Base-by-base conservation (phyloP, 2,888 invertebrate species). In the Dryobota labecula region DNA sequence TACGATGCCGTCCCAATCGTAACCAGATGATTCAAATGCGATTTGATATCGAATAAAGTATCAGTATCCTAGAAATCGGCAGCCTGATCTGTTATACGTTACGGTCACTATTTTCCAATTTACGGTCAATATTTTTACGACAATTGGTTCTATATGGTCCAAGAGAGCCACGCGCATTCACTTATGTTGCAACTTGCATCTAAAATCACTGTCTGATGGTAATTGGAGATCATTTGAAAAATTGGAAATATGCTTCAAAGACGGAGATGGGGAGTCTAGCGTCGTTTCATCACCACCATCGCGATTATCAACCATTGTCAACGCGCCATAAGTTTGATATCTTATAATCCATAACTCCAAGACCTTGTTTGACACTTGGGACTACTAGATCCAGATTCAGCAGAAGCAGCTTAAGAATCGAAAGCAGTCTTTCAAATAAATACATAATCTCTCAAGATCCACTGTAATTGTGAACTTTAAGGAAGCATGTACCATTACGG, bases 391-490 rank as follows among this genome's bases (percentile, higher is more conserved):
- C 24, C 30, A 38, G 13, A n/a, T 30, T 47, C 8, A 30, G 51
- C 8, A 27, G 51, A 30, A 38, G n/a, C 24, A 30, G 38, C 24
- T 38, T 54, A 18, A 1, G 27, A 53, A 8, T 11, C 18, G n/a
- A n/a, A 41, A 33, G 24, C 36, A 33, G 18, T 27, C 2, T 36
- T 27, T 36, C 1, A 27, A 36, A 30, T 41, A n/a, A 36, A n/a
- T 38, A 38, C 3, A 9, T 38, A 36, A 20, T 13, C 0, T 68
- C n/a, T 18, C 20, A 18, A 8, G 27, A 30, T 24, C 13, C 2
- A 38, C 4, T 30, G 38, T 9, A 68, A 66, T 43, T 67, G 18
- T 27, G 36, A 41, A 66, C 51, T 65, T 36, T 3, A 33, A 36
- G 33, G 7, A 33, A 7, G 13, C 18, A 65, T 51, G n/a, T n/a